Conservation (phyloP, 1,140 invertebrate species). For the Heliothis subflexa region DNA sequence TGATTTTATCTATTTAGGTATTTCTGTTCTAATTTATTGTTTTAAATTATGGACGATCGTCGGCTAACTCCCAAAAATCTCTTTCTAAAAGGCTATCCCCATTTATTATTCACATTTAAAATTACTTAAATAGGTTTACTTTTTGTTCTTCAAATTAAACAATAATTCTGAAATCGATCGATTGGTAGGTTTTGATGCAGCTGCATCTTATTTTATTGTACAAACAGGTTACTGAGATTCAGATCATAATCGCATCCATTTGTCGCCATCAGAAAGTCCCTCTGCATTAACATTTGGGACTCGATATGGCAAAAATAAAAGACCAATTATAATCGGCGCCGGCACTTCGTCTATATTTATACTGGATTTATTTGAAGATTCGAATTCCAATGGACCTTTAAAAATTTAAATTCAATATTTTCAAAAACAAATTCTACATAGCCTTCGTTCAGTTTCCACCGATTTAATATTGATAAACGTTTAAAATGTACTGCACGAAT, state of each 20-base stretch:
- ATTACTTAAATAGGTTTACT: no score
- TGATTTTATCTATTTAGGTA: neutral
- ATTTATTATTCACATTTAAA: no score
- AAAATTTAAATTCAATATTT: conserved; percentile 20
- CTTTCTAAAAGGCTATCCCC: no score
- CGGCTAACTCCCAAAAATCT: no score
- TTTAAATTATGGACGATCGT: no score
- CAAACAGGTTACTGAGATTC: neutral
- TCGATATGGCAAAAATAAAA: conserved; percentile 9
- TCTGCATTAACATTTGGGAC: neutral
- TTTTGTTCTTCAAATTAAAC: no score
- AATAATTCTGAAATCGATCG: no score
- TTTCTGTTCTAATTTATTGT: neutral
- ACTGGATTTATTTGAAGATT: conserved; percentile 12
- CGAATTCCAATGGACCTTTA: neutral
- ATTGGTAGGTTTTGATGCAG: no score
- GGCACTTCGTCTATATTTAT: neutral
- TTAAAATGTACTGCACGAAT: neutral
- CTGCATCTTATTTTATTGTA: no score
- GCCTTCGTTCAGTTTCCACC: neutral
- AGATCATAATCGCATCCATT: neutral
- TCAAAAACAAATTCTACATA: neutral
- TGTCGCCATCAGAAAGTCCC: neutral
- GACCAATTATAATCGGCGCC: conserved; percentile 15
- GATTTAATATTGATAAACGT: neutral